Base-by-base conservation (phyloP, 2,113 vertebrate genomes). In the Arenaria interpres region DNA sequence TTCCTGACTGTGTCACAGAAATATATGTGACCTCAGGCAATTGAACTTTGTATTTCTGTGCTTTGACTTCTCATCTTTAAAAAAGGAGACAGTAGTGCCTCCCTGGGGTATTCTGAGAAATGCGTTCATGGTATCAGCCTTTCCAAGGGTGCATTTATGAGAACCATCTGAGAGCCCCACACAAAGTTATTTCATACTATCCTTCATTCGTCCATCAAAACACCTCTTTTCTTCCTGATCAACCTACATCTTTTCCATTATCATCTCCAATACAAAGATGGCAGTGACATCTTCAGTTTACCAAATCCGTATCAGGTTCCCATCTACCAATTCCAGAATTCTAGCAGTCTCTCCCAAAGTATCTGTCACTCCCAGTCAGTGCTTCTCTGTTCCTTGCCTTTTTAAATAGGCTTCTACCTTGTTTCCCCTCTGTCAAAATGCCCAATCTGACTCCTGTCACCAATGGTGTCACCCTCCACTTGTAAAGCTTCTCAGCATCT, bases 1-100 rank as follows among this genome's bases (percentile, higher is more conserved):
- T 93, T 96, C 90, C 89, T 94, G 90, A 69, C 85, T 93, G 48
- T 62, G 57, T 93, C 86, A 94, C 80, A 96, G 87, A 94, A 90
- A 81, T 87, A 23, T 81, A 81, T 75, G 90, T 89, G 77, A 96
- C 94, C 95, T 88, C 86, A 87, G 66, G 90, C 76, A 88, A 90
- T 0, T 87, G 88, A 97, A 96, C 83, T 81, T 56, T 51, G 45
- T 41, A 84, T 84, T 90, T 96, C 88, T 81, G 64, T 72, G 88
- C 90, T 92, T 71, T 81, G 66, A 94, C 89, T 93, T 89, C 48
- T 75, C 93, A 82, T 85, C 73, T 90, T 93, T 64, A 90, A 90
- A 73, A 76, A 84, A 81, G 27, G 39, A 93, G 80, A 50, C 37
- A 74, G 69, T n/a, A 90, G 72, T 81, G 60, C 56, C 28, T 96